Percentiles rank a stretch among this genome's conserved stretches.
Evolutionary conservation across 37 sponge, comb jelly and placozoan species (phyloP).

Genomic region (Geodia barretti): DNA sequence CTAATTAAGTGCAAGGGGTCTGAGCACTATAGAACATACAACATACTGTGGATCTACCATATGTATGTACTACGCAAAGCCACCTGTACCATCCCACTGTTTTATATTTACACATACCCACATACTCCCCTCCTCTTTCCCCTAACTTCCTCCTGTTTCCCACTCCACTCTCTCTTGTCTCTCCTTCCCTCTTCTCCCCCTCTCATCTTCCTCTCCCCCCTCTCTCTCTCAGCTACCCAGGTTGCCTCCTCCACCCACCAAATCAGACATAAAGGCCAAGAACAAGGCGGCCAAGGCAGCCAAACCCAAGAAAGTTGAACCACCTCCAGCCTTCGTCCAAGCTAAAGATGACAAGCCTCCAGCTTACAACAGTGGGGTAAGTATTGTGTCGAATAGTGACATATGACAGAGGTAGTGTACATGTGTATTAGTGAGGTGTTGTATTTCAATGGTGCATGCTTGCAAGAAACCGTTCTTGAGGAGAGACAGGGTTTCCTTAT

Average conservation of each 20-base stretch:
- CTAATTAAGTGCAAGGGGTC: no score
- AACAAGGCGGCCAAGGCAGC: conserved; percentile 26
- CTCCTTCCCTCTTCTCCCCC: neutral
- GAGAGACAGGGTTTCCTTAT: no score
- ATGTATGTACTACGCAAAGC: neutral
- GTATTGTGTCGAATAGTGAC: neutral
- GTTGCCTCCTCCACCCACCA: conserved; percentile 69
- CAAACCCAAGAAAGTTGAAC: conserved; percentile 26
- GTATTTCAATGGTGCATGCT: no score
- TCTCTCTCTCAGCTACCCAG: conserved; percentile 18
- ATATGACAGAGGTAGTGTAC: no score
- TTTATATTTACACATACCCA: neutral
- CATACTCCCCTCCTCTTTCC: neutral
- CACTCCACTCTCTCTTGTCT: neutral
- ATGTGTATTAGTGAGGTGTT: no score
- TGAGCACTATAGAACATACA: no score
- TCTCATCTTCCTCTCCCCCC: neutral
- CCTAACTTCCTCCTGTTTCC: neutral
- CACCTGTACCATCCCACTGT: neutral
- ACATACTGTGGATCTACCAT: neutral
- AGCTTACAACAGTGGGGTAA: conserved; percentile 48
- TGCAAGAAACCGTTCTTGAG: no score
- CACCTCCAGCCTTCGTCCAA: conserved; percentile 46
- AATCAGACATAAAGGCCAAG: conserved; percentile 36
- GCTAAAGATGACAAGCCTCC: conserved; percentile 51